Conservation (phyloP, 2,113 vertebrate species). For the Cyprinodon variegatus region DNA sequence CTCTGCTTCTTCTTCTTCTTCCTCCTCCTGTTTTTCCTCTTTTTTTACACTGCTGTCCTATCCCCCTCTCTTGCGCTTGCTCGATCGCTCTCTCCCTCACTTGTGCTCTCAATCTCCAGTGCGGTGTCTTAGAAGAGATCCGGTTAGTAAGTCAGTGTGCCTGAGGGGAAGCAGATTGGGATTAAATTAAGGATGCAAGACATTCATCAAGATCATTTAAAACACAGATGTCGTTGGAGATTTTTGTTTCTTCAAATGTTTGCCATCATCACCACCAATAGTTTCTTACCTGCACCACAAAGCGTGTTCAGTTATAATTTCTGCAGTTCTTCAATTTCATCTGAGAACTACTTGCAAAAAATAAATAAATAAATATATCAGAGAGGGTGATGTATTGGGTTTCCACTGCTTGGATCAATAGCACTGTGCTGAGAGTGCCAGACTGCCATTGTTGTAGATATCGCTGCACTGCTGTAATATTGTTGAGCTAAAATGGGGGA, state of each 20-base stretch:
- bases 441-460: conserved; percentile 73
- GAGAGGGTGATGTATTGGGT: conserved; percentile 43
- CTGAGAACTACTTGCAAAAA: conserved; percentile 3
- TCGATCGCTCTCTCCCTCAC: conserved; percentile 41
- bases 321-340: background rate
- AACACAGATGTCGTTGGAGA: background rate
- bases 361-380: conserved; percentile 22
- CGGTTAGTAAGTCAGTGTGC: conserved; percentile 79
- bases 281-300: conserved; percentile 4
- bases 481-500: conserved; percentile 77
- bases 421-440: conserved; percentile 31
- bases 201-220: conserved; percentile 31
- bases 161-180: conserved; percentile 56
- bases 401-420: conserved; percentile 61
- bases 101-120: conserved; percentile 58
- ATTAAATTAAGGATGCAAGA: conserved; percentile 63
- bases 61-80: conserved; percentile 61
- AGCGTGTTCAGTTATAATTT: background rate
- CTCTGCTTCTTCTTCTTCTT: conserved; percentile 55
- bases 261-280: background rate
- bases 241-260: background rate
- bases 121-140: conserved; percentile 78
- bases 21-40: background rate
- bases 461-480: conserved; percentile 76
- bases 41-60: conserved; percentile 51